Evolutionary conservation across 2,113 vertebrate species (phyloP), one percentile per base, ranked within the genome.

Genomic region (Columba livia): DNA sequence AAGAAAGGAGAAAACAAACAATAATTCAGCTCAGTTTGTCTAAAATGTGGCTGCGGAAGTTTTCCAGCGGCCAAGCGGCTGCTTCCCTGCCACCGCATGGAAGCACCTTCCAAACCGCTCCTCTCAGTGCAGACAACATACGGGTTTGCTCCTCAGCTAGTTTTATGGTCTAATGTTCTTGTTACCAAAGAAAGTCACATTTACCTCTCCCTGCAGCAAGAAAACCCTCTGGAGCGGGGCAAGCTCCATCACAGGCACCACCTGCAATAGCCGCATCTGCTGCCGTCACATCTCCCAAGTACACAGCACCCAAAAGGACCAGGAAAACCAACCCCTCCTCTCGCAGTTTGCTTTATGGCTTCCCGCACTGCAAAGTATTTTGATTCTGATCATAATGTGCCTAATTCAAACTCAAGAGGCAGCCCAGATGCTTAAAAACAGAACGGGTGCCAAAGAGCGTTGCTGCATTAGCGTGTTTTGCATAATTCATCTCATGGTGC

Each of bases 261-360:
- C 42, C 12, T 10, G 44, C 7, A 26, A 42, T 9, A 57, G 34
- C 36, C 12, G 0, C 32, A n/a, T 47, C 48, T 15, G 77, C 60
- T 56, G 69, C 10, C 64, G 32, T 0, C 42, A 9, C 42, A 3
- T 8, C 62, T 54, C 11, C 60, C 1, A 0, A 17, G 25, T 56
- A 28, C 64, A 26, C 1, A 2, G 75, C 36, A 20, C 58, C 51
- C 34, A 4, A 13, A 26, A 23, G 32, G 11, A 47, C 11, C 5
- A 0, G 13, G 8, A 32, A 26, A 58, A 51, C 5, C 64, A 15
- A 31, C 0, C 3, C 0, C 51, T 32, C 0, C 71, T 36, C 23
- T 7, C 8, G 21, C 1, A 9, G 20, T 6, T 64, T 34, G 10
- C 47, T 42, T 56, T 32, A 28, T 6, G 15, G 17, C 70, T 57